Base-by-base conservation (phyloP, 2,888 invertebrate genomes). In the Tenthredo scrophulariae region DNA sequence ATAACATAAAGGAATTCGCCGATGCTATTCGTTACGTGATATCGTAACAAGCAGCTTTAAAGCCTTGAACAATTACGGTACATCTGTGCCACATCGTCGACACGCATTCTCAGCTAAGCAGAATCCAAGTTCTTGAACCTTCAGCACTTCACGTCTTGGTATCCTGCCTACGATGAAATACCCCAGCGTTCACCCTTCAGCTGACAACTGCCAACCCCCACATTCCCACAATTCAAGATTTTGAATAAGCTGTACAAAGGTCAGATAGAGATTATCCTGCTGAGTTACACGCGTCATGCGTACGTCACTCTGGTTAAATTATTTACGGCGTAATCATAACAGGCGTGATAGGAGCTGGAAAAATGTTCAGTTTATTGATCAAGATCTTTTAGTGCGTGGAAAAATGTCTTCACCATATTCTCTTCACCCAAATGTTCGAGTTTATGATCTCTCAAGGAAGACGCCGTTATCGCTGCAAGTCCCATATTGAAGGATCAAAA, bases 91-190 rank as follows among this genome's bases (percentile, higher is more conserved):
- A 37, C n/a, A 70, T 70, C 26, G 26, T 7, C 22, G 46, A 33
- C 33, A 46, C 75, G n/a, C n/a, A 75, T 74, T 74, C 10, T 40
- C 75, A 46, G 13, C 10, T 75, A 22, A n/a, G 26, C 43, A 15
- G 15, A 75, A 75, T 40, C 46, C 75, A 40, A 26, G 46, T 46
- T 75, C 43, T 37, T 22, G 26, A 75, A 75, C 75, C 15, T 22
- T 46, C 75, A 75, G 26, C 46, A 46, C 7, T 75, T 75, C 26
- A 26, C 40, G 1, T 15, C 10, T 13, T 46, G 26, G 26, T 26
- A 40, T 33, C 10, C 37, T 37, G 37, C 33, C 37, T 37, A 40
- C 70, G 37, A 9, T 15, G 37, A 29, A 70, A 70, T 70, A 37
- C 70, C 18, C 70, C 7, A 29, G 33, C 26, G 67, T 67, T 33